phyloP scores from a whole-genome alignment of 2,113 vertebrate genomes.

The Poecile atricapillus region DNA sequence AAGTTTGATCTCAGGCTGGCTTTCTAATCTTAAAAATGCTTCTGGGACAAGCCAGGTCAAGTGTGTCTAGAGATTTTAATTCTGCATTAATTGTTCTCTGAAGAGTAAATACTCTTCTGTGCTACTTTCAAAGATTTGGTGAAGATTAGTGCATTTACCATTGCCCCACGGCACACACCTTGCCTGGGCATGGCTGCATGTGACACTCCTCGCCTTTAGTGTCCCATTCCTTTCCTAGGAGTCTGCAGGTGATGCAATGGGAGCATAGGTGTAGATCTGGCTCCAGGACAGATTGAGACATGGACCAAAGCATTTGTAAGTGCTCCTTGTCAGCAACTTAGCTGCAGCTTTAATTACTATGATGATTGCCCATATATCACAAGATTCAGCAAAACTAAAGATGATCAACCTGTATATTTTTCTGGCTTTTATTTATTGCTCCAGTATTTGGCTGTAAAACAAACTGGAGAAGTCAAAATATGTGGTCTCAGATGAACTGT shows the following conservation, averaged over 20 bases:
- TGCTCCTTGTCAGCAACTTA: background rate
- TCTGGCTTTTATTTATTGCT: background rate
- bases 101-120: background rate
- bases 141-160: background rate
- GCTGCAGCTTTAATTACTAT: background rate
- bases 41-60: background rate
- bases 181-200: background rate
- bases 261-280: background rate
- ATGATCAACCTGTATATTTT: background rate
- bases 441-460: background rate
- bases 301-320: background rate
- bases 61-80: background rate
- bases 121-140: background rate
- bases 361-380: background rate
- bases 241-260: background rate
- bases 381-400: background rate
- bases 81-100: background rate
- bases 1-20: background rate
- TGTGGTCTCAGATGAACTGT: background rate
- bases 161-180: background rate
- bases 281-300: background rate
- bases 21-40: background rate
- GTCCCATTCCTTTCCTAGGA: background rate
- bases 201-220: background rate
- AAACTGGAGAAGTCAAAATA: background rate